A percentile compares a stretch with the other conserved stretches of the same genome.
These are phyloP conservation scores for Melinaea menophilus DNA, from an alignment of 2,888 invertebrate species.

Conservation along the genomic window DNA sequence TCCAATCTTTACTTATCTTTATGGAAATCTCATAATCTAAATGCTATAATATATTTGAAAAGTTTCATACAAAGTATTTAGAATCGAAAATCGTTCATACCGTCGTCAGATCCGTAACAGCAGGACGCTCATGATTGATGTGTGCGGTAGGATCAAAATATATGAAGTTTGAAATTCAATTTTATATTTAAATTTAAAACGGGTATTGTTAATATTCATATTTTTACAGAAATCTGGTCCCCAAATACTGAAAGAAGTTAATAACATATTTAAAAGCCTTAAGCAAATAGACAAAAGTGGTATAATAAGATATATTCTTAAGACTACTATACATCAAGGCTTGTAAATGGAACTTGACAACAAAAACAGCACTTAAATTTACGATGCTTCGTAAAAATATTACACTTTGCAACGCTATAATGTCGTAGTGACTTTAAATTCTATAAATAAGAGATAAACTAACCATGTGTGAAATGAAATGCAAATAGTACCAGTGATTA, in stretches of 20 bases:
- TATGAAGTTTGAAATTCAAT: background rate
- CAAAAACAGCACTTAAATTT: too few relatives aligned
- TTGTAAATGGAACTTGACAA: too few relatives aligned
- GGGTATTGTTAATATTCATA: too few relatives aligned
- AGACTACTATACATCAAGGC: too few relatives aligned
- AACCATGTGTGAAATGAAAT: slow-evolving; percentile 6
- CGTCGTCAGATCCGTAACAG: slow-evolving; percentile 50
- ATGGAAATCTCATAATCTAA: too few relatives aligned
- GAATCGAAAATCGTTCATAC: slow-evolving; percentile 57
- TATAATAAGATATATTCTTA: too few relatives aligned
- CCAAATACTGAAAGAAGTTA: too few relatives aligned
- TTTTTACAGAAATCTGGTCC: too few relatives aligned
- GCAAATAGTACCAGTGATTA: slow-evolving; percentile 4
- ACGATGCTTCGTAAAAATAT: background rate
- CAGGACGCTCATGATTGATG: slow-evolving; percentile 55
- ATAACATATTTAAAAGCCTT: too few relatives aligned
- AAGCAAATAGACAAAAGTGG: too few relatives aligned
- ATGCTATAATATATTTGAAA: background rate
- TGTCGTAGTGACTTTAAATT: background rate
- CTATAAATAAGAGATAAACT: slow-evolving; percentile 4
- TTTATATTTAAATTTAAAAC: background rate
- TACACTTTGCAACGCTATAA: background rate
- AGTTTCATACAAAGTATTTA: background rate
- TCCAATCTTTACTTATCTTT: too few relatives aligned
- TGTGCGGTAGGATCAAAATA: slow-evolving; percentile 28